Evolutionary conservation across 1,140 invertebrate species (phyloP).

Genomic region (Diorhabda sublineata): DNA sequence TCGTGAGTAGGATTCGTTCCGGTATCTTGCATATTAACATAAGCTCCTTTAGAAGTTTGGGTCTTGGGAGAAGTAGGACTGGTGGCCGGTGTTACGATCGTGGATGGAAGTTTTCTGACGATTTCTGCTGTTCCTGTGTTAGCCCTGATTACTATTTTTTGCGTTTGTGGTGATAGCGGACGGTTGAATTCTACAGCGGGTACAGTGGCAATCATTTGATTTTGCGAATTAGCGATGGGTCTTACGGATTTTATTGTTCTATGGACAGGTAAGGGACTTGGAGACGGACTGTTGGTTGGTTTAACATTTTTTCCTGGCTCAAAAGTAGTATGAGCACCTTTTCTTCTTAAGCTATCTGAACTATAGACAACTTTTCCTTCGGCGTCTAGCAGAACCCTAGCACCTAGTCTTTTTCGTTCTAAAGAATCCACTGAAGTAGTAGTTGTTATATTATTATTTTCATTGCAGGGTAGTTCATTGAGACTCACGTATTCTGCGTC

Average conservation of each 20-base stretch:
- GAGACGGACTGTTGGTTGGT: slow-evolving; percentile 41
- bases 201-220: slow-evolving; percentile 21
- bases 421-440: slow-evolving; percentile 48
- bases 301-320: slow-evolving; percentile 75
- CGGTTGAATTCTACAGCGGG: slow-evolving; percentile 28
- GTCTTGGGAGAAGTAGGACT: slow-evolving; percentile 45
- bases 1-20: slow-evolving; percentile 58
- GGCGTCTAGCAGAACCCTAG: slow-evolving; percentile 78
- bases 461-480: slow-evolving; percentile 68
- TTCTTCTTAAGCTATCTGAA: slow-evolving; percentile 79
- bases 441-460: slow-evolving; percentile 45
- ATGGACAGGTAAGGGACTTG: slow-evolving; percentile 49
- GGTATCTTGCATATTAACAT: slow-evolving; percentile 66
- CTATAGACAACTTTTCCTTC: slow-evolving; percentile 87
- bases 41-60: slow-evolving; percentile 55
- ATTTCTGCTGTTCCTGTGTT: slow-evolving; percentile 55
- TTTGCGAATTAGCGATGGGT: slow-evolving; percentile 39
- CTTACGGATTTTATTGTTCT: slow-evolving; percentile 45
- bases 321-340: slow-evolving; percentile 78
- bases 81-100: slow-evolving; percentile 50
- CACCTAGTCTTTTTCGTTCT: slow-evolving; percentile 59
- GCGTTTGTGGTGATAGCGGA: slow-evolving; percentile 51
- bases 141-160: slow-evolving; percentile 61
- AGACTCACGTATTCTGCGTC: slow-evolving; percentile 76
- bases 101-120: slow-evolving; percentile 56